Conservation (phyloP, 53 echinoderm and acorn worm genomes). For the Stichopus horrens region DNA sequence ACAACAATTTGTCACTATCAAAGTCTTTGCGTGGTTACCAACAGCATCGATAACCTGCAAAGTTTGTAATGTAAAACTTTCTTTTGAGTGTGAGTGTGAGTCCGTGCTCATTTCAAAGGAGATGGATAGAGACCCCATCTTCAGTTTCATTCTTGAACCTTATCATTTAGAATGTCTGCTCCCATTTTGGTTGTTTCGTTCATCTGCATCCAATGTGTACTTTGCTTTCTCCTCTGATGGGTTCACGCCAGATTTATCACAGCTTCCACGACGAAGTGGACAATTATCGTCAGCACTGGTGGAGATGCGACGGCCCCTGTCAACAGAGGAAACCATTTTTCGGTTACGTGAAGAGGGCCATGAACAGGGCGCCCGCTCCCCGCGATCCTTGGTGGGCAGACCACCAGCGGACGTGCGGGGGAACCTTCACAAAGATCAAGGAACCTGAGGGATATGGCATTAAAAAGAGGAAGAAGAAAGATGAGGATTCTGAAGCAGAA, state of each 20-base stretch:
- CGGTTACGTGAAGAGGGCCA: conserved; percentile 80
- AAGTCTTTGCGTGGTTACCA: no score
- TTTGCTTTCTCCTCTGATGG: no score
- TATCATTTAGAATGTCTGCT: no score
- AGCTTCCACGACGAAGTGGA: conserved; percentile 96
- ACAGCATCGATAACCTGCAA: no score
- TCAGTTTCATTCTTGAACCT: no score
- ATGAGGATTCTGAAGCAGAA: conserved; percentile 38
- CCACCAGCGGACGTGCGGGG: conserved; percentile 85
- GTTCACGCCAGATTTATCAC: conserved; percentile 72
- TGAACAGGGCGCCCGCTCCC: conserved; percentile 77
- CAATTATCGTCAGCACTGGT: conserved; percentile 92
- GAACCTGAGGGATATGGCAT: conserved; percentile 88
- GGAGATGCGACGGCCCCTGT: conserved; percentile 93
- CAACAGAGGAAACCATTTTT: conserved; percentile 65
- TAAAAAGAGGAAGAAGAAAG: conserved; percentile 70
- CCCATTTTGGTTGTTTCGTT: no score
- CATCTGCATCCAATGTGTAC: no score
- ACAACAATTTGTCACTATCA: no score
- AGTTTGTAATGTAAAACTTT: no score
- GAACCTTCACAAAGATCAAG: conserved; percentile 85
- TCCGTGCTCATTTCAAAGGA: no score
- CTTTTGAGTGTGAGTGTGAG: no score
- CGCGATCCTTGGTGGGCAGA: conserved; percentile 89
- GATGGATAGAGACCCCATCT: no score